A percentile compares a stretch with the other conserved stretches of the same genome.
These are phyloP conservation scores for Himalopsyche tibetana DNA, from an alignment of 2,888 invertebrate species.

Conservation along the genomic window DNA sequence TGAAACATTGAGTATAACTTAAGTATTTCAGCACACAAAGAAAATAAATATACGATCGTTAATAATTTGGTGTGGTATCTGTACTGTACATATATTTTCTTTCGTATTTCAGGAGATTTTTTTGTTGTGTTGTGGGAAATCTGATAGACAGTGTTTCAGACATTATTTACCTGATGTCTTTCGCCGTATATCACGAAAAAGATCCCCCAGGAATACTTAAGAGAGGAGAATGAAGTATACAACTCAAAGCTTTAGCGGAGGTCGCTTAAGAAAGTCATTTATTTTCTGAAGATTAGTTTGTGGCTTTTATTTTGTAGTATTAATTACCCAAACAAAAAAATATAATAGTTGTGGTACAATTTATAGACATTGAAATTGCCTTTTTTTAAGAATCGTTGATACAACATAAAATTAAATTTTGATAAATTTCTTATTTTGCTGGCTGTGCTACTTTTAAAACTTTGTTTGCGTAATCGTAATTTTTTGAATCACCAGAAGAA, in stretches of 20 bases:
- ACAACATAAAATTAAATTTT: too few relatives aligned
- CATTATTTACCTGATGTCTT: slow-evolving; percentile 7
- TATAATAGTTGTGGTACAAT: too few relatives aligned
- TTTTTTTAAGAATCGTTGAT: too few relatives aligned
- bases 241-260: neutral
- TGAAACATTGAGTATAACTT: too few relatives aligned
- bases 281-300: neutral
- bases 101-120: neutral
- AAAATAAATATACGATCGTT: neutral
- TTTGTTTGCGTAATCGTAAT: too few relatives aligned
- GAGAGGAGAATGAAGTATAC: neutral
- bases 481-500: too few relatives aligned
- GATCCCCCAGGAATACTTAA: neutral
- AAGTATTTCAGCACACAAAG: neutral
- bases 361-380: too few relatives aligned
- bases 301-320: neutral
- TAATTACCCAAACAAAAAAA: neutral
- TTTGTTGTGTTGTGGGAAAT: neutral
- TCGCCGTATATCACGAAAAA: neutral
- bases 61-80: neutral
- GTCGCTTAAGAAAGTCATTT: slow-evolving; percentile 31
- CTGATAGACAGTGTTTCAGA: neutral
- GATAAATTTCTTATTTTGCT: too few relatives aligned
- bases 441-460: too few relatives aligned
- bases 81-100: neutral